A percentile compares a stretch with the other conserved stretches of the same genome.
Evolutionary conservation across 2,797 vertebrate genomes (phyloP).

Genomic region (Hydrophis major): DNA sequence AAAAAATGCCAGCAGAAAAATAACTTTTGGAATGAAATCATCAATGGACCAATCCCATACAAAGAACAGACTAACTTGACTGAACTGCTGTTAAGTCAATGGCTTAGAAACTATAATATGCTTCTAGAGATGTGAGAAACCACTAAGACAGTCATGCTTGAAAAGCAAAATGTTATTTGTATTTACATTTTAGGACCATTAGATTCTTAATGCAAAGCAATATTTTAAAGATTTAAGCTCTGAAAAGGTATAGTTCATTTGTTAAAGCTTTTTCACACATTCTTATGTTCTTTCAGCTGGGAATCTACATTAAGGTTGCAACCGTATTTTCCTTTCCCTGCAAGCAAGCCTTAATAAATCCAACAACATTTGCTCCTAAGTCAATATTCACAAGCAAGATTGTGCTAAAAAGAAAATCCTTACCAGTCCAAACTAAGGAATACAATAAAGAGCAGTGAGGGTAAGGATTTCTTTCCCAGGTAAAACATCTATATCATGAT

Average conservation of each 20-base stretch:
- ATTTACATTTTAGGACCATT: conserved; percentile 59
- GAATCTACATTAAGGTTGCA: neutral
- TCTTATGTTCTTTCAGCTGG: conserved; percentile 1
- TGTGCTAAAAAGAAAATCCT: neutral
- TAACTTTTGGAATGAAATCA: conserved; percentile 41
- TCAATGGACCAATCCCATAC: conserved; percentile 58
- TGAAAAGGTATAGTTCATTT: conserved; percentile 41
- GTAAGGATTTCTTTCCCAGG: neutral
- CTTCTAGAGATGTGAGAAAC: conserved; percentile 60
- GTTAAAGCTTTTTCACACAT: conserved; percentile 39
- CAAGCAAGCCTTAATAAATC: neutral
- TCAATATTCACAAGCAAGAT: too few species aligned
- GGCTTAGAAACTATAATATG: conserved; percentile 64
- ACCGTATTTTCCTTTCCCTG: neutral
- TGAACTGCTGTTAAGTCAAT: conserved; percentile 61
- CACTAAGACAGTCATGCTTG: conserved; percentile 63
- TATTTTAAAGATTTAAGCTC: conserved; percentile 57
- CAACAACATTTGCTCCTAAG: neutral
- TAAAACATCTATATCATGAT: neutral
- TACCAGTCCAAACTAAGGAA: neutral
- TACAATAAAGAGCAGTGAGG: neutral
- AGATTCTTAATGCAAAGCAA: conserved; percentile 54
- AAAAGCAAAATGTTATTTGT: conserved; percentile 49
- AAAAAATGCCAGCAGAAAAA: conserved; percentile 22
- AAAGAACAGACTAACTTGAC: conserved; percentile 65